Evolutionary conservation across 1,140 invertebrate species (phyloP), one percentile per base, ranked within the genome.

Genomic region (Pseudomyrmex dendroicus): DNA sequence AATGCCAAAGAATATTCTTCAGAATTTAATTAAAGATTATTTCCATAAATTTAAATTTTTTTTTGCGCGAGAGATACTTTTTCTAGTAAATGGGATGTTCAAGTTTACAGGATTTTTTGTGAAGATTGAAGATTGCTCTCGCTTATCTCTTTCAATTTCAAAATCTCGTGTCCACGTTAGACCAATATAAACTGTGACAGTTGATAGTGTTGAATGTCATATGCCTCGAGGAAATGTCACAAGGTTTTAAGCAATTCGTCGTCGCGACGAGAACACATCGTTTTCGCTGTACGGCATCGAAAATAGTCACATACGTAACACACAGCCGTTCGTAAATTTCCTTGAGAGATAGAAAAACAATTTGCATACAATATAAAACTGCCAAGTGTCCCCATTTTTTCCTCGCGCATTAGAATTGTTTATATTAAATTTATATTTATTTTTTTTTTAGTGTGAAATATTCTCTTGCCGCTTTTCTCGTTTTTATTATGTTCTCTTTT

Each of bases 401-500:
- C 52, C 2, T 8, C 0, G 12, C 10, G 2, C 4, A 56, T 1
- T 44, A 17, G 5, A 35, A 35, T 35, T 35, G 4, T 59, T 59
- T 73, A 44, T 17, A 64, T 44, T 50, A 48, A 66, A 77, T 76
- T 35, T 76, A 44, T 52, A 76, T 77, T 54, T 12, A 5, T 56
- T 56, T 54, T 20, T 20, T 20, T 66, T 59, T 77, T 54, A 46
- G 5, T 35, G 35, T n/a, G 9, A 44, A 17, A 15, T 5, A 10
- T 35, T 22, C 7, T 7, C 0, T 12, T 35, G 0, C 5, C 35
- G 35, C 35, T 7, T 9, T 4, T 2, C 48, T 8, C 2, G 17
- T 3, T 68, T 64, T 64, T 46, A 12, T 68, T 52, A 68, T 2
- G 13, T 68, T 22, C 50, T 20, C 54, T 54, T 20, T 52, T 0